Percentiles rank a stretch among this genome's conserved stretches.
phyloP scores from a whole-genome alignment of 2,113 vertebrate genomes.

The Otocyon megalotis region DNA sequence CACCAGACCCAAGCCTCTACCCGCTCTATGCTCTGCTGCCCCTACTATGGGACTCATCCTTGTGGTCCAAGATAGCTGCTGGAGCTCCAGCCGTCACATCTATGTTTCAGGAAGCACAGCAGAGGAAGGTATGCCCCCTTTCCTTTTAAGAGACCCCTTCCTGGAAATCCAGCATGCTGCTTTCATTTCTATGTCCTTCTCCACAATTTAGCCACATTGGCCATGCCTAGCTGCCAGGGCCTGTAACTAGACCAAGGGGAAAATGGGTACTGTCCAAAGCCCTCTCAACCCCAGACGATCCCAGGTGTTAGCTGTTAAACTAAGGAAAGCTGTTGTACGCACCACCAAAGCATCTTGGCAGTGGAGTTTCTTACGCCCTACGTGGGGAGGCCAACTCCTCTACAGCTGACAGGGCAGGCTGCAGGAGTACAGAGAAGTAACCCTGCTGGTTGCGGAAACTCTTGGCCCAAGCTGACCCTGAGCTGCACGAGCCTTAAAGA shows the following conservation, averaged over 20 bases:
- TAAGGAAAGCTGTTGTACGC: neutral
- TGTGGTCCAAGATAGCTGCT: neutral
- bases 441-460: too few relatives aligned
- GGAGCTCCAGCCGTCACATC: conserved; percentile 3
- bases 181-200: neutral
- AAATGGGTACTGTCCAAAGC: neutral
- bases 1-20: neutral
- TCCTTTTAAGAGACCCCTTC: conserved; percentile 11
- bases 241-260: neutral
- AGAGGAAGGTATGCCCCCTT: neutral
- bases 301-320: neutral
- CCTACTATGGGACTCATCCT: neutral
- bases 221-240: neutral
- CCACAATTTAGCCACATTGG: neutral
- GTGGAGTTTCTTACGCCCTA: neutral
- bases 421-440: neutral
- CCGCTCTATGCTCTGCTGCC: neutral
- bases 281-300: neutral
- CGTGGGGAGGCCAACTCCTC: neutral
- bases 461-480: neutral
- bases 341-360: neutral
- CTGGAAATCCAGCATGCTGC: neutral
- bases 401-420: neutral
- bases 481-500: neutral
- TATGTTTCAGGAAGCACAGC: conserved; percentile 2